Percentiles rank a stretch among this genome's conserved stretches.
phyloP scores from a whole-genome alignment of 2,113 vertebrate genomes.

The Anguilla rostrata region DNA sequence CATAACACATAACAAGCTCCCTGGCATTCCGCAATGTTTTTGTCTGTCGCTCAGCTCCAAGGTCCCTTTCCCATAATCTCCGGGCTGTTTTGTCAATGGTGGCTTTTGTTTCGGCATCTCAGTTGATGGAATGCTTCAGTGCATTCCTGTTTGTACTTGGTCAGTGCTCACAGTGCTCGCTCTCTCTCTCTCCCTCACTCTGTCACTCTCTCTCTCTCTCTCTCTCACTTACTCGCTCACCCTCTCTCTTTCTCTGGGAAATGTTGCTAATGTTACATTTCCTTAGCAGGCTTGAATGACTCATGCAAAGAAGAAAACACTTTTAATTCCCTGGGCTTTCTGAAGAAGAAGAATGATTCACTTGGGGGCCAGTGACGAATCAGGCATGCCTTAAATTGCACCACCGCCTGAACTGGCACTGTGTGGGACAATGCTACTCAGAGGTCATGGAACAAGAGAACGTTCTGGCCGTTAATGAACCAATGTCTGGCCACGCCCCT shows the following conservation, averaged over 20 bases:
- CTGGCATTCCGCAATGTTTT: conserved; percentile 22
- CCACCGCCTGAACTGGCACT: too few species aligned
- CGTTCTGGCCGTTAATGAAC: neutral
- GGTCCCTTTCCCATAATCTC: conserved; percentile 29
- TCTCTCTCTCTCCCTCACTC: neutral
- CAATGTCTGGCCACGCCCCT: too few species aligned
- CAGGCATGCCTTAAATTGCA: neutral
- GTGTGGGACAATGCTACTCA: neutral
- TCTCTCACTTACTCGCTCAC: neutral
- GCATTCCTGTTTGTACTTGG: neutral
- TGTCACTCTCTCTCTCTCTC: too few species aligned
- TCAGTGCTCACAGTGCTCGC: neutral
- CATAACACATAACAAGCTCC: conserved; percentile 8
- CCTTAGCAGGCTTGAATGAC: neutral
- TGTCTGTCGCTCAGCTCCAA: neutral
- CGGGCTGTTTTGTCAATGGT: conserved; percentile 2
- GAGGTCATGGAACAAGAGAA: neutral
- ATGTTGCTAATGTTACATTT: neutral
- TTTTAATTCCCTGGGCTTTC: neutral
- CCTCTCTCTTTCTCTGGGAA: neutral
- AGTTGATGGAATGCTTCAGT: conserved; percentile 10
- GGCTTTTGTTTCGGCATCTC: conserved; percentile 23
- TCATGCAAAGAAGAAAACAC: neutral
- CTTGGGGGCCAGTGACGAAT: neutral
- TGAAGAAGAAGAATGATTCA: neutral